These are phyloP conservation scores for Terrapene triunguis DNA, from an alignment of 2,113 vertebrate species.

Conservation along the genomic window DNA sequence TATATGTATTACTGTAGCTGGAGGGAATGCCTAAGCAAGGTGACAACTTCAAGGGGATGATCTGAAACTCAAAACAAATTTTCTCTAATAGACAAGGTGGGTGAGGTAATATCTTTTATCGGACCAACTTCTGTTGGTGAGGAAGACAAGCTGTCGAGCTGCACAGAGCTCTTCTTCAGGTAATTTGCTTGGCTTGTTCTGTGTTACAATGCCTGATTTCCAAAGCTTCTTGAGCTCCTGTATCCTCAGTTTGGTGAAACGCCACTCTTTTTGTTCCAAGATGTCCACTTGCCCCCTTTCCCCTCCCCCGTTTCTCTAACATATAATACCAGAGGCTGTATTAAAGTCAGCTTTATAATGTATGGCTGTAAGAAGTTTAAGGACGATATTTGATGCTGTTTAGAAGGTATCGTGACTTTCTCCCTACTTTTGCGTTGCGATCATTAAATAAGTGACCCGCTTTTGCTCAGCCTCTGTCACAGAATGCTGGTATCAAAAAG, in stretches of 20 bases:
- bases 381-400: not conserved
- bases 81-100: not conserved
- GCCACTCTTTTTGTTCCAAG: not conserved
- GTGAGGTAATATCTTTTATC: not conserved
- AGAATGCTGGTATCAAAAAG: not conserved
- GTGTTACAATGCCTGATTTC: not conserved
- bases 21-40: not conserved
- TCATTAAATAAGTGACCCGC: not conserved
- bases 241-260: not conserved
- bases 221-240: not conserved
- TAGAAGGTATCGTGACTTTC: not conserved
- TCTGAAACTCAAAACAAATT: not conserved
- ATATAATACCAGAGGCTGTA: not conserved
- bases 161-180: not conserved
- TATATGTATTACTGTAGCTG: not conserved
- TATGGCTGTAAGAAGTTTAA: not conserved
- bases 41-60: not conserved
- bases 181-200: not conserved
- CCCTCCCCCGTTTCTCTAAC: not conserved
- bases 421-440: not conserved
- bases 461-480: not conserved
- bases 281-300: not conserved
- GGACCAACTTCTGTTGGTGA: not conserved
- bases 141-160: not conserved
- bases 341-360: not conserved